Percentiles rank a stretch among this genome's conserved stretches.
Conservation (phyloP, 30 jellyfish, hydroid and myxozoan species). For the Aurelia coerulea region DNA sequence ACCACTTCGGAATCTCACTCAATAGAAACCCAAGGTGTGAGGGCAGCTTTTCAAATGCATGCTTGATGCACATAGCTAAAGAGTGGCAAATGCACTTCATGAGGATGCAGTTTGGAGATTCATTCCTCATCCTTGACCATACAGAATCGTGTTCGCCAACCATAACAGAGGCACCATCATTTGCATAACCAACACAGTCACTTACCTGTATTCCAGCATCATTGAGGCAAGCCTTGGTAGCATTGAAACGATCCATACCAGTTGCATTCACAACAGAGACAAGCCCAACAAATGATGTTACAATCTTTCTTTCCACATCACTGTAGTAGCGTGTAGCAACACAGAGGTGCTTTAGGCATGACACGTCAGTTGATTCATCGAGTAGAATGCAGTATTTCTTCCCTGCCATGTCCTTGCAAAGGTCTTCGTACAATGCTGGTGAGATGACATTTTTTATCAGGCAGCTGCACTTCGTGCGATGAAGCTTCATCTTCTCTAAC, state of each 20-base stretch:
- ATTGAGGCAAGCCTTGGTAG: not conserved
- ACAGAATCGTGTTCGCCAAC: conserved; percentile 61
- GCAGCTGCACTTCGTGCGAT: conserved; percentile 44
- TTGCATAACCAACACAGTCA: conserved; percentile 38
- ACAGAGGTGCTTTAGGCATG: conserved; percentile 45
- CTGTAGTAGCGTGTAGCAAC: conserved; percentile 61
- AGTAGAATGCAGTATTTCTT: conserved; percentile 44
- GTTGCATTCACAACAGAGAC: conserved; percentile 47
- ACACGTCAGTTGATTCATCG: conserved; percentile 59
- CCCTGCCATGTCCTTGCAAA: conserved; percentile 39
- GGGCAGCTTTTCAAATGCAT: conserved; percentile 68
- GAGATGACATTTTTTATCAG: conserved; percentile 64
- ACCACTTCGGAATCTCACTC: conserved; percentile 65
- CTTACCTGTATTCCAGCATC: not conserved
- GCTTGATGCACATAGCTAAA: conserved; percentile 64
- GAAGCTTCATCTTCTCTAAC: conserved; percentile 57
- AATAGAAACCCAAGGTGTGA: conserved; percentile 57
- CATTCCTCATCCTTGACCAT: conserved; percentile 56
- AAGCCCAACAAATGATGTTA: conserved; percentile 49
- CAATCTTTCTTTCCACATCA: conserved; percentile 33
- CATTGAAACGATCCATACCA: conserved; percentile 29
- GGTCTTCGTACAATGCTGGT: conserved; percentile 53
- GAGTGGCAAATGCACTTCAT: conserved; percentile 81
- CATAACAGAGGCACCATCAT: conserved; percentile 68
- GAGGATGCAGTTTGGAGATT: conserved; percentile 67